These are phyloP conservation scores for Stenoptilia bipunctidactyla DNA, from an alignment of 2,888 invertebrate species.

Conservation along the genomic window DNA sequence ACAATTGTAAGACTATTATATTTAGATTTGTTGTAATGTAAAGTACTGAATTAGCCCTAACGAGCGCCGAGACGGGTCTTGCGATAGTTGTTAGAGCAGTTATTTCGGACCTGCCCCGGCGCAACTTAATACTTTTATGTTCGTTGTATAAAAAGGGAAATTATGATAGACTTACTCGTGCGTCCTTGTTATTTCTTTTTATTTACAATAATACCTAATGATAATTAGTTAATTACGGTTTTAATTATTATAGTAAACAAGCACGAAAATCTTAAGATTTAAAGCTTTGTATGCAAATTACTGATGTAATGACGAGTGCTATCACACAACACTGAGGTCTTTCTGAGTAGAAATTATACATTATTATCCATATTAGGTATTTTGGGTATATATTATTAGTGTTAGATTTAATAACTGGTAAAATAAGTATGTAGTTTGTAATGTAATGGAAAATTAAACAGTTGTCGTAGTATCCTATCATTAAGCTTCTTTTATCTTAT, in stretches of 20 bases:
- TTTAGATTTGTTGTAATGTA: slow-evolving; percentile 63
- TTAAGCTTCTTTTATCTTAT: slow-evolving; percentile 70
- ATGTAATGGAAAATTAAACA: slow-evolving; percentile 64
- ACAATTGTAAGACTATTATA: slow-evolving; percentile 67
- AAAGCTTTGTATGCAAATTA: slow-evolving; percentile 61
- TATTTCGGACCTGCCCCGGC: slow-evolving; percentile 15
- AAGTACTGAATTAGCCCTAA: slow-evolving; percentile 52
- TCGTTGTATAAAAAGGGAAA: slow-evolving; percentile 67
- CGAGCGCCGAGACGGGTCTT: slow-evolving; percentile 15
- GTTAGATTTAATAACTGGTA: slow-evolving; percentile 70
- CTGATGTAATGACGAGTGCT: slow-evolving; percentile 58
- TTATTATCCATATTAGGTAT: slow-evolving; percentile 71
- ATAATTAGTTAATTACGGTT: slow-evolving; percentile 74
- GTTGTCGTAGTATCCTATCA: slow-evolving; percentile 70
- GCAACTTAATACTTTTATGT: slow-evolving; percentile 44
- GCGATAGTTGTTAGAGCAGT: slow-evolving; percentile 20
- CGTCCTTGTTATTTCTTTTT: slow-evolving; percentile 64
- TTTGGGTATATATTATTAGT: slow-evolving; percentile 67
- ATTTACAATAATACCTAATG: slow-evolving; percentile 55
- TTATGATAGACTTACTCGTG: slow-evolving; percentile 67
- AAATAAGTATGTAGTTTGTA: slow-evolving; percentile 70
- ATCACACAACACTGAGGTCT: slow-evolving; percentile 59
- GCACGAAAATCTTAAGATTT: slow-evolving; percentile 57
- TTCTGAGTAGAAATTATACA: slow-evolving; percentile 67
- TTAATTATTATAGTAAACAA: slow-evolving; percentile 68